Evolutionary conservation across 2,888 invertebrate genomes (phyloP).

Genomic region (Trissoscelio sp.): DNA sequence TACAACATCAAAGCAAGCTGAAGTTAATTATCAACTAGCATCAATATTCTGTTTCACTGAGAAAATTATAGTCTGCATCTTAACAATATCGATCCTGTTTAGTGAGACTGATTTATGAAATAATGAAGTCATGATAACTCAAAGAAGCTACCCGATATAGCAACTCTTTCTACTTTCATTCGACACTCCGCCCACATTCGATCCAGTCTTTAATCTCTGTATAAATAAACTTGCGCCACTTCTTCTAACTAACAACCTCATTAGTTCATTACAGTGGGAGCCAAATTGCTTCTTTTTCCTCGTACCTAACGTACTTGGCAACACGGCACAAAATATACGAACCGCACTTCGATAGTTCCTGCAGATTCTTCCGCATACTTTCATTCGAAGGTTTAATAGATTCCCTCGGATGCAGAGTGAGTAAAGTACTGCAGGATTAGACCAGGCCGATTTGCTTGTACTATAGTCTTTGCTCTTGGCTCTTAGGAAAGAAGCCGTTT

Average conservation of each 20-base stretch:
- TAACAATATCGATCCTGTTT: background rate
- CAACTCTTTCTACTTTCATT: background rate
- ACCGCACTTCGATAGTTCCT: slow-evolving; percentile 1
- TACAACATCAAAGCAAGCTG: too few species aligned
- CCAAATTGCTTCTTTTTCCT: background rate
- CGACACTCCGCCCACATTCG: background rate
- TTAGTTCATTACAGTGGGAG: slow-evolving; percentile 2
- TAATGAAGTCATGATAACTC: background rate
- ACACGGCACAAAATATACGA: slow-evolving; percentile 1
- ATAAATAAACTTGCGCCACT: background rate
- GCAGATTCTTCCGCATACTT: slow-evolving; percentile 41
- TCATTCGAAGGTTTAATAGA: slow-evolving; percentile 46
- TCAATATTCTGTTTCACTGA: background rate
- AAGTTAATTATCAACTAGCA: too few species aligned
- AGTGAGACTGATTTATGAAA: background rate
- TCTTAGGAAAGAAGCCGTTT: slow-evolving; percentile 52
- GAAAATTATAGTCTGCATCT: background rate
- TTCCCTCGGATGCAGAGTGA: slow-evolving; percentile 34
- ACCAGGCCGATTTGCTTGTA: slow-evolving; percentile 52
- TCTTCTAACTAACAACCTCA: background rate
- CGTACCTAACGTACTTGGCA: slow-evolving; percentile 1
- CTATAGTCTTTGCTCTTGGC: slow-evolving; percentile 35
- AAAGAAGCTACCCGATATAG: background rate
- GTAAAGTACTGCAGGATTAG: slow-evolving; percentile 39
- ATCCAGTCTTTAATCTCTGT: background rate